phyloP scores from a whole-genome alignment of 2,797 vertebrate species.

The Avahi laniger region DNA sequence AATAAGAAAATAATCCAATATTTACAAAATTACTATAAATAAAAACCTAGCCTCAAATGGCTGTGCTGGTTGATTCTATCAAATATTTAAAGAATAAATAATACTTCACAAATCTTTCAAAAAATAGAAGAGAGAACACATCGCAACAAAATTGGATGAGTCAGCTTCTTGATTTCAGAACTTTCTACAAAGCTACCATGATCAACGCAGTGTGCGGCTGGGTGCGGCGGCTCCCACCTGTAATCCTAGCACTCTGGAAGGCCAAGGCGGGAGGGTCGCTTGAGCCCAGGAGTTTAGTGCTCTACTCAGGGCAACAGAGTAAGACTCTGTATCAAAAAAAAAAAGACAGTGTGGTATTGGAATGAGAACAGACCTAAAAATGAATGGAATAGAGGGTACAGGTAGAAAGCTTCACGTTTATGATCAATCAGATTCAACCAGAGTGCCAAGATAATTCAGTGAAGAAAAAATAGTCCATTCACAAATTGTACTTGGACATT shows the following conservation, averaged over 20 bases:
- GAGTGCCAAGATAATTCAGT: not conserved
- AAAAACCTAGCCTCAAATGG: not conserved
- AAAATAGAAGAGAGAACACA: not conserved
- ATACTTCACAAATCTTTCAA: not conserved
- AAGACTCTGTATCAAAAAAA: no score
- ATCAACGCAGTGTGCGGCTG: not conserved
- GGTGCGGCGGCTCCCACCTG: no score
- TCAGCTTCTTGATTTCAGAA: not conserved
- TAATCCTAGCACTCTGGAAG: no score
- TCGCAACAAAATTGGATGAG: not conserved
- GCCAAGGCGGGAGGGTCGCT: no score
- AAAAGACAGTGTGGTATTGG: no score
- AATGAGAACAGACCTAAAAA: not conserved
- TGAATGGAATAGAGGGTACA: not conserved
- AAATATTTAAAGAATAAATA: not conserved
- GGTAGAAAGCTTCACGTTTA: no score
- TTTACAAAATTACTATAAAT: no score
- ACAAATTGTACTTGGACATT: not conserved
- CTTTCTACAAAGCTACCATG: not conserved
- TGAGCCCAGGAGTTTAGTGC: no score
- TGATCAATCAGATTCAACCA: not conserved
- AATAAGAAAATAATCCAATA: not conserved
- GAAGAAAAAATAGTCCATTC: not conserved
- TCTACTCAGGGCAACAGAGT: no score
- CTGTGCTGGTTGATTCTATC: not conserved